A percentile compares a stretch with the other conserved stretches of the same genome.
Evolutionary conservation across 2,888 invertebrate genomes (phyloP).

Genomic region (Amiota minor): DNA sequence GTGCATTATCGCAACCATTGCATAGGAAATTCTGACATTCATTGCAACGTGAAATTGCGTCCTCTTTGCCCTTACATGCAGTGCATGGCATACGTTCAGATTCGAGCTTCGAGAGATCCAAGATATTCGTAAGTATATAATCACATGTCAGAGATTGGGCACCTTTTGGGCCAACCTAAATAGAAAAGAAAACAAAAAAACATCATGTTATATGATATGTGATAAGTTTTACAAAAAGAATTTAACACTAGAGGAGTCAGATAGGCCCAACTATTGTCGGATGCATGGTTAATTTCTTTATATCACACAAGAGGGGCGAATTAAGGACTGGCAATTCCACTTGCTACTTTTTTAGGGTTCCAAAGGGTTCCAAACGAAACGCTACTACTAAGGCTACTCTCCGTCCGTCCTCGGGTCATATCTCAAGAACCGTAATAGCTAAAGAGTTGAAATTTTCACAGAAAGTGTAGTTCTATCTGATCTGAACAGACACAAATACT

Average conservation of each 20-base stretch:
- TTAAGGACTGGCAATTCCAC: no score
- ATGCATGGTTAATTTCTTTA: no score
- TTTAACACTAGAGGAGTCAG: not conserved
- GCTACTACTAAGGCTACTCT: no score
- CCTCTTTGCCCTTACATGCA: constrained; percentile 95
- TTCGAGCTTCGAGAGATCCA: constrained; percentile 87
- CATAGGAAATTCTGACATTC: constrained; percentile 96
- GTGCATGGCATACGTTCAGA: constrained; percentile 85
- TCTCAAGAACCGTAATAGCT: no score
- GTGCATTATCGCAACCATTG: constrained; percentile 94
- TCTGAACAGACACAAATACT: no score
- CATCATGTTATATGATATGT: not conserved
- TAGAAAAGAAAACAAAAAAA: not conserved
- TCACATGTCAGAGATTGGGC: constrained; percentile 88
- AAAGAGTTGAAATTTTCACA: no score
- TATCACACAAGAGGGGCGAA: no score
- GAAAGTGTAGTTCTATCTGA: no score
- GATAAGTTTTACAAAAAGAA: not conserved
- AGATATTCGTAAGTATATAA: constrained; percentile 88
- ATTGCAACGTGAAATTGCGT: constrained; percentile 93
- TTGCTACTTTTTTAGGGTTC: no score
- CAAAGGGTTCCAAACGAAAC: no score
- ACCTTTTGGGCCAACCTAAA: constrained; percentile 82
- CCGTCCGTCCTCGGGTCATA: no score
- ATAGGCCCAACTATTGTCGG: no score